phyloP scores from a whole-genome alignment of 2,113 vertebrate species.

The Myocastor coypus region DNA sequence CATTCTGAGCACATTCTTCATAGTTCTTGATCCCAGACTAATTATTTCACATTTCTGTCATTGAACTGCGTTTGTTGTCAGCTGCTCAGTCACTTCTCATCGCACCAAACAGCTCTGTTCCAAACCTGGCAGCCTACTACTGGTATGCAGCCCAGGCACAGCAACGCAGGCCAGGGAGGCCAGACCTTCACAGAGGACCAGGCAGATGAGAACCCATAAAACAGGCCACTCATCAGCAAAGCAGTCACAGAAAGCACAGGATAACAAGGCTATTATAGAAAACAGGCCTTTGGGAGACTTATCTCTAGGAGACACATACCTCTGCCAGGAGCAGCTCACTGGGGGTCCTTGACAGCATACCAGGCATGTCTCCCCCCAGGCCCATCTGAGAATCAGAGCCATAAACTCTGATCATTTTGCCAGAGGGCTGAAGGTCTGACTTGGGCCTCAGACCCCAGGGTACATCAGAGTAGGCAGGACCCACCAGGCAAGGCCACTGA shows the following conservation, averaged over 20 bases:
- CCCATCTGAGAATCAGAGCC: background rate
- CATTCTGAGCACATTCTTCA: background rate
- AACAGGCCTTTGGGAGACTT: background rate
- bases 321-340: background rate
- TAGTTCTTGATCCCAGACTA: constrained; percentile 50
- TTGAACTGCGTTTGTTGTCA: constrained; percentile 17
- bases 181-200: background rate
- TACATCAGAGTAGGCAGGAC: background rate
- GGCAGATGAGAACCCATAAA: background rate
- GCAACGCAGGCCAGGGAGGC: background rate
- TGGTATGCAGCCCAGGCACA: rapidly evolving
- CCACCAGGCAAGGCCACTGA: background rate
- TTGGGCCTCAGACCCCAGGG: background rate
- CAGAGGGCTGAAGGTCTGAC: background rate
- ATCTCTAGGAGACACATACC: background rate
- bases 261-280: background rate
- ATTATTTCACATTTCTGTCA: background rate
- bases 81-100: constrained; percentile 50
- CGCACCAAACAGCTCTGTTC: background rate
- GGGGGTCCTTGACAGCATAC: background rate
- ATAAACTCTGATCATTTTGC: background rate
- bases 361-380: background rate
- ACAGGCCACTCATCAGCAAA: constrained; percentile 25
- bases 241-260: background rate
- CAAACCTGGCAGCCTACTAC: background rate